phyloP scores from a whole-genome alignment of 2,888 invertebrate genomes.

The Azorinus chamasolen region DNA sequence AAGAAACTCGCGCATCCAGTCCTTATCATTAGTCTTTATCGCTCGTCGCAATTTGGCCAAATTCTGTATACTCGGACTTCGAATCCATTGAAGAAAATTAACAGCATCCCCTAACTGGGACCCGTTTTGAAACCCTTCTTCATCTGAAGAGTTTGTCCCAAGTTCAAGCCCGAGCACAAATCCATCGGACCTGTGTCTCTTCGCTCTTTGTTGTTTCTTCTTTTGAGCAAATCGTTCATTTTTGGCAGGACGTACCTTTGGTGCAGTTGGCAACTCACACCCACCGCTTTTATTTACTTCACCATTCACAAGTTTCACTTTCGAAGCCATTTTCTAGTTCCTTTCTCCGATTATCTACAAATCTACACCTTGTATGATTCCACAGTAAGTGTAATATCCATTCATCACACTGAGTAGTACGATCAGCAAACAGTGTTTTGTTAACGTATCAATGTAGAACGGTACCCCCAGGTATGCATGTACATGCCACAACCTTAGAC shows the following conservation, averaged over 20 bases:
- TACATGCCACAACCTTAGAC: too few relatives aligned
- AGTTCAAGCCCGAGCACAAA: conserved; percentile 78
- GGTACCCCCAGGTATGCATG: too few relatives aligned
- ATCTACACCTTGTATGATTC: too few relatives aligned
- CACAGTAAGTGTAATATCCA: too few relatives aligned
- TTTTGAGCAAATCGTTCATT: conserved; percentile 65
- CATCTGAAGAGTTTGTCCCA: conserved; percentile 67
- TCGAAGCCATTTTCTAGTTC: too few relatives aligned
- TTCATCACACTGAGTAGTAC: too few relatives aligned
- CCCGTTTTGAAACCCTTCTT: conserved; percentile 56
- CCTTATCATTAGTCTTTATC: conserved; percentile 78
- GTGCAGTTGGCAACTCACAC: conserved; percentile 1
- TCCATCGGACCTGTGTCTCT: conserved; percentile 80
- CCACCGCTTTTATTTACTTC: too few relatives aligned
- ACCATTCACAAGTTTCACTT: too few relatives aligned
- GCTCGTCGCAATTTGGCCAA: conserved; percentile 76
- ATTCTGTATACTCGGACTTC: conserved; percentile 79
- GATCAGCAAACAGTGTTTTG: too few relatives aligned
- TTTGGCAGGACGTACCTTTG: conserved; percentile 7
- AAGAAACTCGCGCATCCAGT: conserved; percentile 81
- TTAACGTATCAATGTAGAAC: too few relatives aligned
- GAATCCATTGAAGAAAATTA: conserved; percentile 77
- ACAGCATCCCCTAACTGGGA: conserved; percentile 67
- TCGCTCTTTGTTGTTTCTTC: conserved; percentile 75
- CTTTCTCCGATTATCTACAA: too few relatives aligned